Evolutionary conservation across 92 coral and sea anemone species (phyloP).

Genomic region (Palythoa heliodiscus): DNA sequence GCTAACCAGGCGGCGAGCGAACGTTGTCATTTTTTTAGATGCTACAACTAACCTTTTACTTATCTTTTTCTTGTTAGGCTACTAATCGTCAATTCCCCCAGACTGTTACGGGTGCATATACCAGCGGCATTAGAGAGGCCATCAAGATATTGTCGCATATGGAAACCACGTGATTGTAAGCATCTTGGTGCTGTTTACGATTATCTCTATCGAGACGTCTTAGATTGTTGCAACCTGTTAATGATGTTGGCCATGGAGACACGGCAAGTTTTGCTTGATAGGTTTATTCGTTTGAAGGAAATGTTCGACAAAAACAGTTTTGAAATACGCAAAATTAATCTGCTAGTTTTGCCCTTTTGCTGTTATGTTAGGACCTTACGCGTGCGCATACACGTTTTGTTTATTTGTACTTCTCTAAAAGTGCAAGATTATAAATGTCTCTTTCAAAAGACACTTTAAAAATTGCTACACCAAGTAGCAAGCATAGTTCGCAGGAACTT

Average conservation of each 20-base stretch:
- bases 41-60: background rate
- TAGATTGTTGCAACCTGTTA: background rate
- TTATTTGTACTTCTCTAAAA: too few species aligned
- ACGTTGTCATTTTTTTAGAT: background rate
- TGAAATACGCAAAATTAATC: background rate
- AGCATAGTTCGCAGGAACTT: too few species aligned
- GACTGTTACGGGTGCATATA: slow-evolving; percentile 98
- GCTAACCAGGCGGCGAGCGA: too few species aligned
- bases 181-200: background rate
- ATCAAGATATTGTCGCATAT: slow-evolving; percentile 65
- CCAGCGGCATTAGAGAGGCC: slow-evolving; percentile 97
- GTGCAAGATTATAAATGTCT: too few species aligned
- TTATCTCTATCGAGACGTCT: background rate
- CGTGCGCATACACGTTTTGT: too few species aligned
- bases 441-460: too few species aligned
- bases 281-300: background rate
- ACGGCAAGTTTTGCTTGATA: background rate
- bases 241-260: background rate
- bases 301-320: background rate
- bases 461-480: too few species aligned
- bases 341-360: too few species aligned
- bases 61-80: slow-evolving; percentile 62
- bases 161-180: slow-evolving; percentile 12
- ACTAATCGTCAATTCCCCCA: slow-evolving; percentile 98
- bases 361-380: too few species aligned